These are phyloP conservation scores for Esox lucius DNA, from an alignment of 2,797 vertebrate genomes.

Conservation along the genomic window DNA sequence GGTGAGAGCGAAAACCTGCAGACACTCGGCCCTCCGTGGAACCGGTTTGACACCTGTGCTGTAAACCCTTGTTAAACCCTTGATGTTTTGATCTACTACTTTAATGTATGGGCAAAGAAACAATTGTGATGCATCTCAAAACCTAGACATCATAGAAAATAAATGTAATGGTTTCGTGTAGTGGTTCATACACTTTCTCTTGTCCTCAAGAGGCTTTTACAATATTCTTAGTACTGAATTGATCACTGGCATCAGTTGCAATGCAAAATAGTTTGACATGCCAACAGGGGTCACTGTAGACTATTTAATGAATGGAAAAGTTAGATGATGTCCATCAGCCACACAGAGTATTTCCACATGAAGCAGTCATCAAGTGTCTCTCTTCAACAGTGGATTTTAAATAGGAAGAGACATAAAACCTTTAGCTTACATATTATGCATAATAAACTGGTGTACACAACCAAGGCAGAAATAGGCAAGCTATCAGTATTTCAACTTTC, in stretches of 20 bases:
- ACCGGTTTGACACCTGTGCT: too few species aligned
- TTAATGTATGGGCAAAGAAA: neutral
- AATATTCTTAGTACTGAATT: neutral
- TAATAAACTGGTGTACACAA: neutral
- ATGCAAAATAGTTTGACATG: neutral
- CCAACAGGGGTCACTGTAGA: slow-evolving; percentile 45
- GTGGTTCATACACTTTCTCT: neutral
- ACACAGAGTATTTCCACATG: neutral
- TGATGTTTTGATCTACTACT: too few species aligned
- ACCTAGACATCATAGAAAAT: neutral
- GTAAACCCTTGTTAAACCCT: neutral
- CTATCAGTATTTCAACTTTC: neutral
- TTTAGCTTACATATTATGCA: neutral
- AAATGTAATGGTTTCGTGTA: neutral
- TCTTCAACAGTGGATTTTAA: neutral
- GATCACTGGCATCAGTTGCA: slow-evolving; percentile 6
- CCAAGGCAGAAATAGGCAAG: neutral
- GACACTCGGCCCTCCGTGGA: too few species aligned
- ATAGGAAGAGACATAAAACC: neutral
- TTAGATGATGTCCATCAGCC: slow-evolving; percentile 1
- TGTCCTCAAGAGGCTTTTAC: neutral
- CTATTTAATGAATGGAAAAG: slow-evolving; percentile 7
- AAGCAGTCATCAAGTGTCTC: neutral
- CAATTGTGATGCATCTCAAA: neutral
- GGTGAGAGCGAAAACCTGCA: too few species aligned